Evolutionary conservation across 2,888 invertebrate genomes (phyloP).

Genomic region (Trachelus iudaicus): DNA sequence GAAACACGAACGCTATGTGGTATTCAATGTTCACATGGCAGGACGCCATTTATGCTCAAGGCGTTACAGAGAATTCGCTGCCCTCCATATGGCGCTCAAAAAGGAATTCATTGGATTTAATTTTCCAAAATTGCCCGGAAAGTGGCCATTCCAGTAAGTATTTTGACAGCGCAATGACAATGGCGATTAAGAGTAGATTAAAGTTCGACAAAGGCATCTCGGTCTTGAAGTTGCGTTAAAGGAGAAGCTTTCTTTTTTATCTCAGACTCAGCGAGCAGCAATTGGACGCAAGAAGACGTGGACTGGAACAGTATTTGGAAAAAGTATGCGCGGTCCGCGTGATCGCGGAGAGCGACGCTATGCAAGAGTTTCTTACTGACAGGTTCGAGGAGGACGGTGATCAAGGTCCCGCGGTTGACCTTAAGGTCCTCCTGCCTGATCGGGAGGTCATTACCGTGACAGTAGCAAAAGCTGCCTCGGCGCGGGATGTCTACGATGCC

Average conservation of each 20-base stretch:
- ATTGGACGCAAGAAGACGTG: slow-evolving; percentile 91
- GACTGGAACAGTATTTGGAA: slow-evolving; percentile 97
- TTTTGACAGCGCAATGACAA: not conserved
- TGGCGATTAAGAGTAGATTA: no score
- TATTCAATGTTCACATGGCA: slow-evolving; percentile 99
- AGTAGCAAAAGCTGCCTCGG: slow-evolving; percentile 87
- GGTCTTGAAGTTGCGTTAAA: not conserved
- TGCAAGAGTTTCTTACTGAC: slow-evolving; percentile 97
- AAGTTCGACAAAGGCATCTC: not conserved
- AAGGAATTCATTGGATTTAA: slow-evolving; percentile 95
- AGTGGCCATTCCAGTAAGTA: slow-evolving; percentile 92
- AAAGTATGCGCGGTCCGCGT: slow-evolving; percentile 98
- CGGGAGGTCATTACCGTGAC: slow-evolving; percentile 89
- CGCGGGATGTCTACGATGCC: slow-evolving; percentile 90
- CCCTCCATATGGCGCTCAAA: slow-evolving; percentile 86
- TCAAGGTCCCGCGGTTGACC: slow-evolving; percentile 77
- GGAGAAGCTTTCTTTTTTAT: not conserved
- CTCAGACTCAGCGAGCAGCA: slow-evolving; percentile 91
- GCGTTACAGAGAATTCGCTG: slow-evolving; percentile 94
- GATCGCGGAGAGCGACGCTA: slow-evolving; percentile 96
- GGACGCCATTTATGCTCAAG: slow-evolving; percentile 97
- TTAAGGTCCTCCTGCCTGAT: slow-evolving; percentile 90
- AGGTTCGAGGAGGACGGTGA: slow-evolving; percentile 82
- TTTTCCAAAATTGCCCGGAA: slow-evolving; percentile 97
- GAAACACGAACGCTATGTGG: slow-evolving; percentile 91